Percentiles rank a stretch among this genome's conserved stretches.
Conservation (phyloP, 2,888 invertebrate species). For the Esperia sulphurella region DNA sequence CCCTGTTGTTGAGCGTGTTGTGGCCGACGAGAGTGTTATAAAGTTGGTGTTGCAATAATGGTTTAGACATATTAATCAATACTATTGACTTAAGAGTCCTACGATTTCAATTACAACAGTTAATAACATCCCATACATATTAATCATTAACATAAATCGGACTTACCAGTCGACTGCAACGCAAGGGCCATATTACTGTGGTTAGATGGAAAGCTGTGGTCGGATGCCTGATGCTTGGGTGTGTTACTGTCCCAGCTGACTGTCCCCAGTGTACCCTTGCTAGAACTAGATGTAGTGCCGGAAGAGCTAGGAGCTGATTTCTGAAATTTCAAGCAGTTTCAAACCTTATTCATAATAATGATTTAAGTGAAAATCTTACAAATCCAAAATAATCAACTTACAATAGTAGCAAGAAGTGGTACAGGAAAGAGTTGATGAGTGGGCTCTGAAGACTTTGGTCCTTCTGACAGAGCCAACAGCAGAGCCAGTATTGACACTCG, state of each 20-base stretch:
- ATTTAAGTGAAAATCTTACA: too few relatives aligned
- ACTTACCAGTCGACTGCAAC: constrained; percentile 40
- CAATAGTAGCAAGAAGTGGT: constrained; percentile 46
- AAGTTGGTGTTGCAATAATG: too few relatives aligned
- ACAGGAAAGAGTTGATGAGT: constrained; percentile 66
- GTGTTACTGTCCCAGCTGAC: constrained; percentile 49
- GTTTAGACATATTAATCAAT: too few relatives aligned
- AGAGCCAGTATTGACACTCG: constrained; percentile 78
- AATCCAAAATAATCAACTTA: constrained; percentile 26
- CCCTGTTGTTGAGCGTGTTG: too few relatives aligned
- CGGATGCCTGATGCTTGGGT: constrained; percentile 48
- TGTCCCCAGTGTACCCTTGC: constrained; percentile 63
- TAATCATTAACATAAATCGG: too few relatives aligned
- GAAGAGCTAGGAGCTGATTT: constrained; percentile 43
- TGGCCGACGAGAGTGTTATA: too few relatives aligned
- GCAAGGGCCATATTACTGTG: constrained; percentile 52
- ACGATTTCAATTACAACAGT: too few relatives aligned
- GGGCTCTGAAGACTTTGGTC: constrained; percentile 46
- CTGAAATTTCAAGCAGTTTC: constrained; percentile 46
- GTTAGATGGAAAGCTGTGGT: constrained; percentile 55
- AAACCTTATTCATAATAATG: too few relatives aligned
- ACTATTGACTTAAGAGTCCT: too few relatives aligned
- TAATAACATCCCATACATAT: too few relatives aligned
- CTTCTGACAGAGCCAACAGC: constrained; percentile 62
- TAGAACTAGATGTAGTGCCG: constrained; percentile 45